These are phyloP conservation scores for Chrysomela aeneicollis DNA, from an alignment of 2,888 invertebrate genomes.

Conservation along the genomic window DNA sequence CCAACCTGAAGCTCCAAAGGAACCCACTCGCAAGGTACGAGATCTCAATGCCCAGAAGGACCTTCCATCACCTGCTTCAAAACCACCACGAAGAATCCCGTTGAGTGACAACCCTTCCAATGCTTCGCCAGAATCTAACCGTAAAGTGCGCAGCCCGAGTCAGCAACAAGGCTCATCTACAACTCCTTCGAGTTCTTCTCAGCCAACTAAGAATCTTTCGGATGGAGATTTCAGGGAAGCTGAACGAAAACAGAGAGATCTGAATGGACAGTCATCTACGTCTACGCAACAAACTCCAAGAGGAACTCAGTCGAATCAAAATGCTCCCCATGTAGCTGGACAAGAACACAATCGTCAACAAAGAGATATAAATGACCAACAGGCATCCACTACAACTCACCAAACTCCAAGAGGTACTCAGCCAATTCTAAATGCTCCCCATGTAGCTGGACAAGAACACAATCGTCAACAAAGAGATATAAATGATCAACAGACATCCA, in stretches of 20 bases:
- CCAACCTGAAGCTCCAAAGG: neutral
- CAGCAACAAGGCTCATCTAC: no score
- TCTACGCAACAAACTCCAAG: no score
- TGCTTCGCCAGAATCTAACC: neutral
- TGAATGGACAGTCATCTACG: no score
- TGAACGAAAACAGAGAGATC: no score
- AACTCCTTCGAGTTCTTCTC: no score
- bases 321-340: no score
- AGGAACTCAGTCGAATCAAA: no score
- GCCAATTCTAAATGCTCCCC: neutral
- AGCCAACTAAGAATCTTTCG: no score
- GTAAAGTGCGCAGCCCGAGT: no score
- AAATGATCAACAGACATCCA: neutral
- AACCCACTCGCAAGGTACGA: neutral
- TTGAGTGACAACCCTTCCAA: neutral
- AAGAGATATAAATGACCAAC: no score
- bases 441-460: neutral
- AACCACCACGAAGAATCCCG: neutral
- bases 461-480: neutral
- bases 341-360: no score
- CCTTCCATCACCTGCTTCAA: neutral
- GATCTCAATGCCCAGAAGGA: neutral
- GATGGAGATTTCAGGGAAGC: no score
- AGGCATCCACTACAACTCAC: neutral
- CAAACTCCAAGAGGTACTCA: neutral